Conservation (phyloP, 2,888 invertebrate species). For the Keiferia lycopersicella region DNA sequence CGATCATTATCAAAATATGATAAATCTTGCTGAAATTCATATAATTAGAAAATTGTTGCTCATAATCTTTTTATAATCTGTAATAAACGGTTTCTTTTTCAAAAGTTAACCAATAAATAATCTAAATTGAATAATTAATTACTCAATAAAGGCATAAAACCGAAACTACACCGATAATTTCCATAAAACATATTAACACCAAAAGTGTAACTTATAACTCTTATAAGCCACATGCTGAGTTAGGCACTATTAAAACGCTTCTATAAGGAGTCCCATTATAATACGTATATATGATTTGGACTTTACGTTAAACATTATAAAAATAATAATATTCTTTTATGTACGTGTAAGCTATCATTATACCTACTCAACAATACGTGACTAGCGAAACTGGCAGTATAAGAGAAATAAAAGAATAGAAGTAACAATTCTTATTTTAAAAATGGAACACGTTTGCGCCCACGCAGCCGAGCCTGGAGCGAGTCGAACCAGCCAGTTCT, state of each 20-base stretch:
- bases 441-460: conserved; percentile 47
- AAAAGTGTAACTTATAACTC: background rate
- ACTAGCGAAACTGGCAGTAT: conserved; percentile 64
- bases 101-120: too few relatives aligned
- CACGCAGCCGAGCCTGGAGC: conserved; percentile 42
- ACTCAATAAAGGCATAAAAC: conserved; percentile 7
- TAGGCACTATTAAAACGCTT: background rate
- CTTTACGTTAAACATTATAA: background rate
- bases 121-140: background rate
- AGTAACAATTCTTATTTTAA: conserved; percentile 31
- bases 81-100: too few relatives aligned
- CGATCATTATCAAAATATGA: too few relatives aligned
- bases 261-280: too few relatives aligned
- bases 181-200: conserved; percentile 20
- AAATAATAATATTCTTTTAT: background rate
- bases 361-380: conserved; percentile 31
- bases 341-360: background rate
- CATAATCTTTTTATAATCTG: too few relatives aligned
- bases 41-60: too few relatives aligned
- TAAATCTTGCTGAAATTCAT: too few relatives aligned
- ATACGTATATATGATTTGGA: background rate
- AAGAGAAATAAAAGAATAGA: conserved; percentile 40
- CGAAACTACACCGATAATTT: background rate
- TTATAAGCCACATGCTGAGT: conserved; percentile 11
- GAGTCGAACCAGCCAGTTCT: conserved; percentile 41